Evolutionary conservation across 2,797 vertebrate genomes (phyloP).

Genomic region (Myripristis murdjan): DNA sequence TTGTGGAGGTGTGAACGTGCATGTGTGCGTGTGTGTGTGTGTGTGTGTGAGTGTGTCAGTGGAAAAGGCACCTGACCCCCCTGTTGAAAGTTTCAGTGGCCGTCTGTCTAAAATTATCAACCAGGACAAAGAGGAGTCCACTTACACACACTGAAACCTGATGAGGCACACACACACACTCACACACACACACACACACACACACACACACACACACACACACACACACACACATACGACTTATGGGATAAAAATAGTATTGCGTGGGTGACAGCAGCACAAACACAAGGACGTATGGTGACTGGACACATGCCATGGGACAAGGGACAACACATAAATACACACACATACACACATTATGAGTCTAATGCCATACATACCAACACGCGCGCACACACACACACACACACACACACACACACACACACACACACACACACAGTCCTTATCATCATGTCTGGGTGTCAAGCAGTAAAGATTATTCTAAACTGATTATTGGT

Average conservation of each 20-base stretch:
- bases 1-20: not conserved
- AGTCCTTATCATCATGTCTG: not conserved
- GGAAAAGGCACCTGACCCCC: conserved; percentile 68
- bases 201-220: conserved; percentile 15
- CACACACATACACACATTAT: conserved; percentile 23
- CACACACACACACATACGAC: conserved; percentile 57
- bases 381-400: conserved; percentile 10
- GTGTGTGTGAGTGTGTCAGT: conserved; percentile 35
- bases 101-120: conserved; percentile 82
- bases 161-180: conserved; percentile 66
- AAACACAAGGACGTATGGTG: conserved; percentile 66
- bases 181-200: conserved; percentile 40
- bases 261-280: conserved; percentile 71
- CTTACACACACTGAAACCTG: conserved; percentile 82
- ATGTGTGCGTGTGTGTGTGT: not conserved
- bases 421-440: conserved; percentile 1
- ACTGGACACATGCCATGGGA: conserved; percentile 69
- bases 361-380: not conserved
- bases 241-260: conserved; percentile 80
- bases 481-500: conserved; percentile 57
- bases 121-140: conserved; percentile 82
- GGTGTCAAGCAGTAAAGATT: conserved; percentile 37
- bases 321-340: conserved; percentile 23
- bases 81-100: conserved; percentile 86
- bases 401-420: conserved; percentile 18